Evolutionary conservation across 2,797 vertebrate species (phyloP).

Genomic region (Coregonus sp.): DNA sequence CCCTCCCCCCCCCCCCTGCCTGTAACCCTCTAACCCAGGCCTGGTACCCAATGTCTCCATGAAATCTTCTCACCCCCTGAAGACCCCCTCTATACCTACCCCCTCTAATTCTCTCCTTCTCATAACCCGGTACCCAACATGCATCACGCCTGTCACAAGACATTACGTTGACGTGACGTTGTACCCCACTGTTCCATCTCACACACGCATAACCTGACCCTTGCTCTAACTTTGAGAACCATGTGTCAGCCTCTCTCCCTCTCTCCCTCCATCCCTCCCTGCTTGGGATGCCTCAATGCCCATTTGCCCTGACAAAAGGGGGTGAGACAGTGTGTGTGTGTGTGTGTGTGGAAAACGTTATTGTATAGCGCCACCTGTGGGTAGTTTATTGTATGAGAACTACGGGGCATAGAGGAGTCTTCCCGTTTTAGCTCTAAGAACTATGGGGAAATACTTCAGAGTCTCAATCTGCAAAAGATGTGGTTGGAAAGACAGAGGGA

Average conservation of each 20-base stretch:
- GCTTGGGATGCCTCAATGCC: too few species aligned
- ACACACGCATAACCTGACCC: constrained; percentile 27
- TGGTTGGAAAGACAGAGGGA: constrained; percentile 16
- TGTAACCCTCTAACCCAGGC: too few species aligned
- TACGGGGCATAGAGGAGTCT: not conserved
- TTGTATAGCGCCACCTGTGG: constrained; percentile 4
- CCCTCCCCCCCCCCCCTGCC: too few species aligned
- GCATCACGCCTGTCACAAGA: not conserved
- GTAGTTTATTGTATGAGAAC: too few species aligned
- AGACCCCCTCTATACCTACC: too few species aligned
- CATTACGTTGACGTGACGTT: not conserved
- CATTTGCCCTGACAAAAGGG: too few species aligned
- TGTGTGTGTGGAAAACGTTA: not conserved
- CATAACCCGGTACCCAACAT: constrained; percentile 18
- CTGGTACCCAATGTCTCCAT: too few species aligned
- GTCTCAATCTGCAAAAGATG: not conserved
- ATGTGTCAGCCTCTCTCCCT: constrained; percentile 43
- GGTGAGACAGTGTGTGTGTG: too few species aligned
- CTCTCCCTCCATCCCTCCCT: fast-evolving
- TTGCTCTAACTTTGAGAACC: constrained; percentile 31
- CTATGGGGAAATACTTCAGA: too few species aligned
- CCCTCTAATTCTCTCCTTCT: not conserved
- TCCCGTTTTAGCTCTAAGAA: not conserved
- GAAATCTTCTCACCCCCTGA: too few species aligned
- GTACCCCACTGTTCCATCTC: not conserved